Base-by-base conservation (phyloP, 2,113 vertebrate species). In the Microcebus griseorufus region DNA sequence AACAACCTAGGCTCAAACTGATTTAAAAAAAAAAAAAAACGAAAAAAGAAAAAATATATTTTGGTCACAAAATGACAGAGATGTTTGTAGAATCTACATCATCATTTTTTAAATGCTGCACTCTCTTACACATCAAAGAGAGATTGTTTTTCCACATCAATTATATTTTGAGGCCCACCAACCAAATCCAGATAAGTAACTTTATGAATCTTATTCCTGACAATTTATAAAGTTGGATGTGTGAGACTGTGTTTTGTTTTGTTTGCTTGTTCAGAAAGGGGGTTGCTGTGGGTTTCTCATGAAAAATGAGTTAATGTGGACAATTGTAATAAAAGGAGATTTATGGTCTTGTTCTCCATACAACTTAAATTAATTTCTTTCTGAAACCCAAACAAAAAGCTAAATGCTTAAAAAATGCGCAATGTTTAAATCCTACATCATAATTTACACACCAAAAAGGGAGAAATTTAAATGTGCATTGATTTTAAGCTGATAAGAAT, bases 401-500 rank as follows among this genome's bases (percentile, higher is more conserved):
- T 73, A 91, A 94, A 88, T 32, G 34, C 48, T 94, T 70, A 67
- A 90, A 94, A 92, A 20, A 67, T 79, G 13, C 0, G 1, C n/a
- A 23, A 62, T 73, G 27, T 97, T 98, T 97, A 96, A 78, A 94
- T 62, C 95, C 88, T 93, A 51, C 94, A 96, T 97, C 85, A 97
- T 76, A 96, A 98, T 96, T 97, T 48, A 45, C 6, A 23, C 72
- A 96, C 48, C 81, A 32, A 84, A 96, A 96, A 67, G 88, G 67
- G 64, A 87, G 96, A 95, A 83, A 96, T 94, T 85, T 83, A 96
- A 98, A 95, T 96, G 82, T 92, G 95, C 93, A 93, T 95, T 89
- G 93, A 97, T 96, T 92, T 64, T 91, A 96, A 97, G 86, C 85
- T 97, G 98, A 97, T 97, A 98, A 98, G 96, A 95, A 98, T 98